These are phyloP conservation scores for Papilio protenor DNA, from an alignment of 2,888 invertebrate species.

Conservation along the genomic window DNA sequence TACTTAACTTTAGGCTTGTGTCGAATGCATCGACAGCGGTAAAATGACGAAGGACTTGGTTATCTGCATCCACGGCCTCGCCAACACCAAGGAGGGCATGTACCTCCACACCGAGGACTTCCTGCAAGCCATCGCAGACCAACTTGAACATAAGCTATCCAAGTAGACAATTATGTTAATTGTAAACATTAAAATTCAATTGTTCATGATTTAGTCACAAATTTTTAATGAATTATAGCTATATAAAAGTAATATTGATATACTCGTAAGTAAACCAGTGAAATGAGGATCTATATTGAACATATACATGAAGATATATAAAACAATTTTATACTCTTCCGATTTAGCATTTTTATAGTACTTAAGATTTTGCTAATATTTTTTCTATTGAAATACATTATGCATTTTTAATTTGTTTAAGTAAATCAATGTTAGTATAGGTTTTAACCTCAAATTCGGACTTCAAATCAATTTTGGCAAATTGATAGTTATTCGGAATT, in stretches of 20 bases:
- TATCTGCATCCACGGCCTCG: conserved; percentile 92
- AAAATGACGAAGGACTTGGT: conserved; percentile 96
- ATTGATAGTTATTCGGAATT: neutral
- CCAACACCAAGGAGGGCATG: conserved; percentile 92
- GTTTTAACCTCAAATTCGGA: neutral
- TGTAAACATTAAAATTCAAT: neutral
- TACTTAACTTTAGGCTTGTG: conserved; percentile 85
- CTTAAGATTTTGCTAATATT: conserved; percentile 7
- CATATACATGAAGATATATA: neutral
- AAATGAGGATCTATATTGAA: neutral
- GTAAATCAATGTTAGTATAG: neutral
- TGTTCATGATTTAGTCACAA: conserved; percentile 10
- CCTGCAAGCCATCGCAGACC: conserved; percentile 90
- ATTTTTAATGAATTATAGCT: neutral
- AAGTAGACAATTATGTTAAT: conserved; percentile 54
- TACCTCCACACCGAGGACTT: conserved; percentile 94
- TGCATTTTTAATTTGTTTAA: neutral
- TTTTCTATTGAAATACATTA: neutral
- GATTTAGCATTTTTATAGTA: conserved; percentile 13
- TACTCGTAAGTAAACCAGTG: neutral
- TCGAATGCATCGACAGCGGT: conserved; percentile 92
- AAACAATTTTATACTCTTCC: neutral
- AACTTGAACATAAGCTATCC: conserved; percentile 84
- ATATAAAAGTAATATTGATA: neutral
- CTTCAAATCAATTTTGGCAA: neutral